Base-by-base conservation (phyloP, 2,113 vertebrate species). In the Vireo altiloquus region DNA sequence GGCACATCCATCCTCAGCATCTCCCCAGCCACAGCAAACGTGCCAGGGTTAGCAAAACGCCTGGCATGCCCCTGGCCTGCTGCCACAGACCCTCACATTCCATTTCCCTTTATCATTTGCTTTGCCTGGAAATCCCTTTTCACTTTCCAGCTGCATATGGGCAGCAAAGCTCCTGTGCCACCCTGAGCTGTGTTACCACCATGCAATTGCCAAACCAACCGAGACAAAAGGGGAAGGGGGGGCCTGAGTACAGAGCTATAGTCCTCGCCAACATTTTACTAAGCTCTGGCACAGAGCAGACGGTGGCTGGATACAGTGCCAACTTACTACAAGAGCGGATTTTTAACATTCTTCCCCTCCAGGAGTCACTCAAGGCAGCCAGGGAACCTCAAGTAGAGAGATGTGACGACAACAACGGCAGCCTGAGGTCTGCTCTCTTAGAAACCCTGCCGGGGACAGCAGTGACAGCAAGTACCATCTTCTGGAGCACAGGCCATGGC, bases 311-410 rank as follows among this genome's bases (percentile, higher is more conserved):
- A 96, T 95, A 19, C 19, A 4, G 78, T 97, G 98, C 98, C 98
- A 98, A 87, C 95, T 98, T 70, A 94, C 97, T 96, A 95, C 96
- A 97, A 88, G 92, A 96, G 96, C 16, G 8, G 94, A 97, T 97
- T 97, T 97, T 96, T 96, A 91, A 92, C 97, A 98, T 98, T 98
- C 97, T 81, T 96, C 69, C 83, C 95, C 92, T 90, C 86, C 78
- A 91, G 97, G 97, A 97, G 97, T 94, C 96, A 96, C 95, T 95
- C 50, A 16, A 95, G 92, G 95, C 75, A 91, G 95, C 93, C 91
- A 87, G 85, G 94, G 74, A 96, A 89, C 91, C 91, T 87, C 87
- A 72, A 75, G 87, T 52, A 54, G 80, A 92, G 89, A 93, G 87
- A 78, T 33, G 44, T 75, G 69, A 77, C 59, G 83, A 78, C n/a